Evolutionary conservation across 2,113 vertebrate genomes (phyloP).

Genomic region (Telmatochromis brachygnathus): DNA sequence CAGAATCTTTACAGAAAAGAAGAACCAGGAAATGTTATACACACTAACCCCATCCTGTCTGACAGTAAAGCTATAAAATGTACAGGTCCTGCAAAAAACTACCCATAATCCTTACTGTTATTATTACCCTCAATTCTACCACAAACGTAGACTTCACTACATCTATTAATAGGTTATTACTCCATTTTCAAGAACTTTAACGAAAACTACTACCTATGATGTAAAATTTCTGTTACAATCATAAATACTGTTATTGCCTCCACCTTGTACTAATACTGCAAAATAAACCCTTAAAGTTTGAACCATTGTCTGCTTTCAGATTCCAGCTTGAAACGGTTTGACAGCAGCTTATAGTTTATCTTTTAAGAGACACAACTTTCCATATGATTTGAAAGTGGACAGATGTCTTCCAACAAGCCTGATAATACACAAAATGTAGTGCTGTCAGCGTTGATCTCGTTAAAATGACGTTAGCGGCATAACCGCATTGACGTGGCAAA

Average conservation of each 20-base stretch:
- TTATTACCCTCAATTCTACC: not conserved
- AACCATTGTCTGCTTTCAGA: not conserved
- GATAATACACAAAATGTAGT: not conserved
- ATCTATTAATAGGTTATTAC: not conserved
- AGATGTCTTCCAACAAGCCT: not conserved
- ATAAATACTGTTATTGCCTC: not conserved
- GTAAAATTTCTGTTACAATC: rapidly evolving
- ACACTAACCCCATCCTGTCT: not conserved
- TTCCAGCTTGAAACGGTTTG: not conserved
- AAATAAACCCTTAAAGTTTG: not conserved
- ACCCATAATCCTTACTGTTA: not conserved
- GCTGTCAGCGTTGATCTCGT: not conserved
- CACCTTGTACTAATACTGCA: not conserved
- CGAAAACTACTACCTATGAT: not conserved
- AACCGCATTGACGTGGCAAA: not conserved
- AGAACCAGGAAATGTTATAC: not conserved
- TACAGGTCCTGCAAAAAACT: not conserved
- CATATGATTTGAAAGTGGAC: not conserved
- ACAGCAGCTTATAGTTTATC: not conserved
- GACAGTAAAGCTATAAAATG: not conserved
- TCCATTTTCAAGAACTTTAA: not conserved
- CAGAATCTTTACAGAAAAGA: not conserved
- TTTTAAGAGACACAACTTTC: not conserved
- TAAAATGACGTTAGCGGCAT: not conserved
- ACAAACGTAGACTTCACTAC: not conserved